Conservation (phyloP, 2,797 vertebrate genomes). For the Esox masquinongy region DNA sequence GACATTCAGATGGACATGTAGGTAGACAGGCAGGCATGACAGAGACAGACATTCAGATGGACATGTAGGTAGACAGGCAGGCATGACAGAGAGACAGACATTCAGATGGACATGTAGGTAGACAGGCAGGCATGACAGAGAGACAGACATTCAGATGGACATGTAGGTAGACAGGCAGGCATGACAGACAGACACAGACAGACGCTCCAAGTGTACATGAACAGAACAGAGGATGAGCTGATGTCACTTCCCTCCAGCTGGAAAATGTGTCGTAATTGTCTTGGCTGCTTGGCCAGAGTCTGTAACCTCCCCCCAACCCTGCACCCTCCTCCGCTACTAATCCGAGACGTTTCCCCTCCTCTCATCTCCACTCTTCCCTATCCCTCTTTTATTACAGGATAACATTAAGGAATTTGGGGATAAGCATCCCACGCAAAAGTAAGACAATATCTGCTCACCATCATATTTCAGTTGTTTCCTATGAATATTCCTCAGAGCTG, state of each 20-base stretch:
- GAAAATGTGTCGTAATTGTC: constrained; percentile 83
- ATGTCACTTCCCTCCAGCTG: constrained; percentile 80
- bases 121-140: too few relatives aligned
- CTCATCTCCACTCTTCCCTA: constrained; percentile 69
- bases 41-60: too few relatives aligned
- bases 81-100: too few relatives aligned
- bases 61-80: too few relatives aligned
- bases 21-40: too few relatives aligned
- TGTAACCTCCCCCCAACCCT: constrained; percentile 54
- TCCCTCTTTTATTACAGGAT: constrained; percentile 80
- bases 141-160: too few relatives aligned
- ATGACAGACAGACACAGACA: constrained; percentile 9
- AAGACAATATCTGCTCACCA: constrained; percentile 73
- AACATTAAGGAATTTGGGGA: constrained; percentile 97
- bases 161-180: too few relatives aligned
- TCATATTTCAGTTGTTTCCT: constrained; percentile 71
- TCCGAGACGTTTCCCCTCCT: constrained; percentile 43
- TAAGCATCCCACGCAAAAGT: constrained; percentile 94
- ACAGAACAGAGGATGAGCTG: constrained; percentile 76
- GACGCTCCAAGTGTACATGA: constrained; percentile 65
- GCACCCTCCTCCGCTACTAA: constrained; percentile 57
- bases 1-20: too few relatives aligned
- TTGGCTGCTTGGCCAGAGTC: constrained; percentile 73
- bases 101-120: too few relatives aligned
- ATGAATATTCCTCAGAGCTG: constrained; percentile 34